A percentile compares a stretch with the other conserved stretches of the same genome.
Conservation (phyloP, 2,888 invertebrate genomes). For the Junonia oenone region DNA sequence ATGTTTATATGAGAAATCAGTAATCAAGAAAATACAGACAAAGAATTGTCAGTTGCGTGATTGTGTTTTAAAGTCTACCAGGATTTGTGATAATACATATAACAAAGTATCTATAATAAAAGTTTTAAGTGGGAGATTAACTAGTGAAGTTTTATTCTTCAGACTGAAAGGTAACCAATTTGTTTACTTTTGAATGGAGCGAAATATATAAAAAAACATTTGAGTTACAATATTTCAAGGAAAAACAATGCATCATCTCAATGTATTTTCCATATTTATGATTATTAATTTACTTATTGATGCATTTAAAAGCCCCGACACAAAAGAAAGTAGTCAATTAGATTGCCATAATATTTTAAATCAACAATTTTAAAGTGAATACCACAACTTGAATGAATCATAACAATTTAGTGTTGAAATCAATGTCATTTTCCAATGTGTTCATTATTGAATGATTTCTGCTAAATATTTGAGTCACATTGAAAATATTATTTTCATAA, state of each 20-base stretch:
- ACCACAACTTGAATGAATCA: neutral
- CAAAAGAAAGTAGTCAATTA: too few species aligned
- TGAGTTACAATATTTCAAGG: neutral
- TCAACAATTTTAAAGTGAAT: neutral
- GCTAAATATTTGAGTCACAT: too few species aligned
- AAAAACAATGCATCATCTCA: neutral
- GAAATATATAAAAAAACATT: neutral
- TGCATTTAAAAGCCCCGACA: too few species aligned
- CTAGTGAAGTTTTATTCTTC: conserved; percentile 76
- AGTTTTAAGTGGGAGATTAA: conserved; percentile 80
- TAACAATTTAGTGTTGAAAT: too few species aligned
- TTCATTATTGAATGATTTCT: neutral
- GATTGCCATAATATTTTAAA: too few species aligned
- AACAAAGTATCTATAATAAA: conserved; percentile 82
- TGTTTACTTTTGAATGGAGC: conserved; percentile 30
- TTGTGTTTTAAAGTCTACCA: conserved; percentile 85
- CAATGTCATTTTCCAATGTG: neutral
- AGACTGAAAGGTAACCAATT: conserved; percentile 57
- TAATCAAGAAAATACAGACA: conserved; percentile 71
- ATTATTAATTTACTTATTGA: too few species aligned
- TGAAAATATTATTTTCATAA: too few species aligned
- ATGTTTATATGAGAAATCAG: conserved; percentile 76
- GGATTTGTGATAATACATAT: conserved; percentile 87
- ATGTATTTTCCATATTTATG: too few species aligned
- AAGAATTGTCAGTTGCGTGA: conserved; percentile 81